Evolutionary conservation across 2,113 vertebrate genomes (phyloP), one percentile per base, ranked within the genome.

Genomic region (Pipra filicauda): DNA sequence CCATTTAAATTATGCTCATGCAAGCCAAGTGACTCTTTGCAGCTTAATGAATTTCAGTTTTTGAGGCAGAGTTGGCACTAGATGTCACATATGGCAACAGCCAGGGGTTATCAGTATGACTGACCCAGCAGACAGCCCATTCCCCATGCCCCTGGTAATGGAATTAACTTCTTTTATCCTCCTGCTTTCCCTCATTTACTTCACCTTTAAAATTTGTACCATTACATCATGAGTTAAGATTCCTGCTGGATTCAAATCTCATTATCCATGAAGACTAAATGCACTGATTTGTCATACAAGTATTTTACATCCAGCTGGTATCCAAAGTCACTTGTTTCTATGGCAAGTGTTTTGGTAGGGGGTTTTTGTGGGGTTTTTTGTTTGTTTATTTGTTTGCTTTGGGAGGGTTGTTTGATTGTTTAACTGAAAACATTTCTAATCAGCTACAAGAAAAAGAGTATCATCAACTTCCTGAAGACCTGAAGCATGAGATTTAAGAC

Each of bases 341-440:
- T 27, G 14, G 8, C 4, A 75, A 51, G 11, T 35, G 24, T 15
- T 71, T 46, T 21, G 2, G 15, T 59, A 62, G 23, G 27, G 5
- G 2, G 6, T 43, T 57, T 23, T 20, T 57, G 8, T 12, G 5
- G 0, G 1, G 12, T 26, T 49, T 23, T 55, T n/a, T 14, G 16
- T 52, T 22, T 28, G 8, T 41, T 43, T 23, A 6, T 21, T 65
- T 65, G 8, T 30, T 33, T 44, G 19, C 7, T 31, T 66, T 21
- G 9, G 31, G 31, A 11, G 43, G 20, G 8, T 22, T 33, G 17
- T 37, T 27, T 5, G 1, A 28, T 54, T n/a, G 2, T 72, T 93
- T 49, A 74, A 31, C 24, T 62, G 21, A 61, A 81, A 61, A 4
- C 0, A 1, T 62, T 77, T 71, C n/a, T 43, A 12, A 57, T 55